phyloP scores from a whole-genome alignment of 2,888 invertebrate genomes.

The Oconnorella tubifera region DNA sequence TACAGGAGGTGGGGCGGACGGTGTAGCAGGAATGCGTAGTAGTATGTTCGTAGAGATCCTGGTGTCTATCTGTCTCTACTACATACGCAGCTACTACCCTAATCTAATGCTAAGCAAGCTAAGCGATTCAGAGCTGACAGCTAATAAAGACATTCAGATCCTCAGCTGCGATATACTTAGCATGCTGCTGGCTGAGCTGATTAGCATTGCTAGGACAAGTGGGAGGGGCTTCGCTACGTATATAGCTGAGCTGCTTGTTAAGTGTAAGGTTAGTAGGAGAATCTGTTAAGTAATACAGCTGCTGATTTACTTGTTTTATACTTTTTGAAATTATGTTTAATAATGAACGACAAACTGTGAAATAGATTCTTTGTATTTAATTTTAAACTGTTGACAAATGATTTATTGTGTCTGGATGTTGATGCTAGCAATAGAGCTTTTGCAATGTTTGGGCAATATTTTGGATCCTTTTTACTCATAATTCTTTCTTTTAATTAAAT shows the following conservation, averaged over 20 bases:
- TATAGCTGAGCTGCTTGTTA: conserved; percentile 67
- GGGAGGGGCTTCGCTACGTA: conserved; percentile 74
- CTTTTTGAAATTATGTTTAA: too few species aligned
- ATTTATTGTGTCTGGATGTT: too few species aligned
- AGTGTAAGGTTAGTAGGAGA: conserved; percentile 68
- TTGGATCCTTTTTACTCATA: too few species aligned
- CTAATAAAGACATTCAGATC: conserved; percentile 74
- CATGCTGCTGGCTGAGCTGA: conserved; percentile 69
- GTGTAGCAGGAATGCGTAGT: conserved; percentile 1
- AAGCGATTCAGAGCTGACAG: conserved; percentile 65
- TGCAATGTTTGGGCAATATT: too few species aligned
- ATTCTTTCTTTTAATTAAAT: too few species aligned
- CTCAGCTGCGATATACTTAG: conserved; percentile 70
- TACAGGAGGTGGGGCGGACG: conserved; percentile 62
- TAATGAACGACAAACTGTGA: too few species aligned
- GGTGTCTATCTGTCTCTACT: conserved; percentile 71
- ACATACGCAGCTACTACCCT: conserved; percentile 74
- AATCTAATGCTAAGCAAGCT: conserved; percentile 68
- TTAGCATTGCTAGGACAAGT: conserved; percentile 71
- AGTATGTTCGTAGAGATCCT: conserved; percentile 56
- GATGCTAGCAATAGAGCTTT: too few species aligned
- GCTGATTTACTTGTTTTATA: too few species aligned
- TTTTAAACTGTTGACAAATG: too few species aligned
- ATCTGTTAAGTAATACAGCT: too few species aligned
- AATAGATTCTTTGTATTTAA: too few species aligned